Evolutionary conservation across 1,140 invertebrate species (phyloP), one percentile per base, ranked within the genome.

Genomic region (Vanessa atalanta): DNA sequence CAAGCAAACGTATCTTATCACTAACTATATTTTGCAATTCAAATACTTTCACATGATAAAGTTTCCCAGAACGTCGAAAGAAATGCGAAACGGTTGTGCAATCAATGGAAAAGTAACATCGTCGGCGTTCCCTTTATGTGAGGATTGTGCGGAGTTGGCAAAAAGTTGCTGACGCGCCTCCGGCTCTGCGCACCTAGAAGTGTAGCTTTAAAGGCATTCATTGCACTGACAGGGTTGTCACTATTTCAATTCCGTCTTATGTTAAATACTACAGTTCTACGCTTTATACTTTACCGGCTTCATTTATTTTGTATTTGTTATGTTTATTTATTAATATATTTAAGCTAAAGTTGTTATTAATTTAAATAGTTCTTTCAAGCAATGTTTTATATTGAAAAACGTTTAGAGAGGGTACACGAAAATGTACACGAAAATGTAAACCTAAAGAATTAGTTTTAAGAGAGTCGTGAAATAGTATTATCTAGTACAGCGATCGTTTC

Each of bases 11-110:
- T 57, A 61, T 61, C 31, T 61, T 61, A 61, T 61, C 57, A 61
- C 57, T 7, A 15, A 26, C 23, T 37, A n/a, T 61, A 61, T 31
- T 31, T 61, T 61, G 57, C 57, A 61, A 61, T 61, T 23, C 31
- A n/a, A 37, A 61, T 37, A 15, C 31, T 37, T 31, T 37, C 20
- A 66, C 65, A n/a, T 51, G 65, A 66, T 66, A 66, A 61, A 37
- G 20, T 61, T 61, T 31, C 57, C 57, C 13, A 26, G 57, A 61
- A 61, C 57, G 31, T 61, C 43, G 67, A 51, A 72, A 76, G 75
- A 72, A 66, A 72, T 76, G 67, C 65, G 71, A 76, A 76, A 20
- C 74, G 75, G 72, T 50, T 65, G 55, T 65, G 51, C 61, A 72
- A 72, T 76, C 70, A 76, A 67, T 65, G 47, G 65, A 69, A 72